Evolutionary conservation across 2,888 invertebrate species (phyloP).

Genomic region (Latrodectus hesperus): DNA sequence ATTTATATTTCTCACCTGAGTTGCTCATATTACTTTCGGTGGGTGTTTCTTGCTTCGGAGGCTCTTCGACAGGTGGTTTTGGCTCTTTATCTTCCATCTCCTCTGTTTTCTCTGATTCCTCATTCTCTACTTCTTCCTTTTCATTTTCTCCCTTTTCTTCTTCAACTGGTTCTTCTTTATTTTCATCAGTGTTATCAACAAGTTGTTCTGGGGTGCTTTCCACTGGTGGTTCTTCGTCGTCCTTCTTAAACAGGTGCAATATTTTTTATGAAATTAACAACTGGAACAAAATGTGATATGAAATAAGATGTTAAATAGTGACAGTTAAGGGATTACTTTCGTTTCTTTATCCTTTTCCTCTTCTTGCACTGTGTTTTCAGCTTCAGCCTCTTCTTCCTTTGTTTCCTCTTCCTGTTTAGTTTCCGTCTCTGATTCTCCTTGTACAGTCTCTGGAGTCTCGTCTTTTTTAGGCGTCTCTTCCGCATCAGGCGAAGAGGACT

Average conservation of each 20-base stretch:
- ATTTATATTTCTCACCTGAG: conserved; percentile 23
- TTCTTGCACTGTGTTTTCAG: not conserved
- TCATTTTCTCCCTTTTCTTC: not conserved
- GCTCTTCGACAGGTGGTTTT: no score
- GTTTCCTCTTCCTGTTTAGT: conserved; percentile 16
- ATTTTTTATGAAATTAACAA: no score
- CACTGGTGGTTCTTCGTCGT: no score
- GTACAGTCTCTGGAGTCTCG: not conserved
- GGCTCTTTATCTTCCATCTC: not conserved
- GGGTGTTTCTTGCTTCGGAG: no score
- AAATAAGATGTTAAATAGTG: no score
- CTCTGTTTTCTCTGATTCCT: not conserved
- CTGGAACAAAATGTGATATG: no score
- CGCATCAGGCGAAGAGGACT: conserved; percentile 12
- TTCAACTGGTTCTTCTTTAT: conserved; percentile 19
- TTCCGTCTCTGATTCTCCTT: conserved; percentile 27
- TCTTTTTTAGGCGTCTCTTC: not conserved
- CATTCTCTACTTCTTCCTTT: conserved; percentile 18
- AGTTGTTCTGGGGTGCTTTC: no score
- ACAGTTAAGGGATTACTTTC: not conserved
- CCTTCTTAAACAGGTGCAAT: no score
- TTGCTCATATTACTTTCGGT: conserved; percentile 29
- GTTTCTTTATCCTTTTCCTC: not conserved
- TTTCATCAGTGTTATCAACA: not conserved
- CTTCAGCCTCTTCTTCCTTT: conserved; percentile 28